Base-by-base conservation (phyloP, 2,888 invertebrate species). In the Tupiocoris notatus region DNA sequence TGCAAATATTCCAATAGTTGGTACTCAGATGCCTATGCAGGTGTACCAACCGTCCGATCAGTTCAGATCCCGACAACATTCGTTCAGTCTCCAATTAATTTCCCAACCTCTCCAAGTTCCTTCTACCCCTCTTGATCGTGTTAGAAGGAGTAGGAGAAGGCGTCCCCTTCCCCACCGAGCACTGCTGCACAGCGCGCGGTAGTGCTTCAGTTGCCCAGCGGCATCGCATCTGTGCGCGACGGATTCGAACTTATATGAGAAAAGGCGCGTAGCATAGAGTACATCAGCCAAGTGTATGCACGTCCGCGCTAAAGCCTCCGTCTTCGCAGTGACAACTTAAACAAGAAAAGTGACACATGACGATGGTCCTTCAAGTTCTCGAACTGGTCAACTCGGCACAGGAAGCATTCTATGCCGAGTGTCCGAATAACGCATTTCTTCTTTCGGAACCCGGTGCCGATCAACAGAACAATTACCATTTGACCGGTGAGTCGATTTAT, bases 341-440 rank as follows among this genome's bases (percentile, higher is more conserved):
- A 12, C 6, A 39, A 39, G 3, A 39, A 39, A 12, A 39, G 39
- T 12, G 39, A 39, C 39, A 62, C 62, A 68, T 76, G 68, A 70
- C 68, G 85, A 91, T 91, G 91, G 90, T 91, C 85, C 88, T 91
- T 83, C 91, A 91, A 85, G 90, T 91, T 88, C 86, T 90, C 83
- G 88, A 88, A 84, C 86, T 87, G 81, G 86, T 88, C 82, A 85
- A 84, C 80, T 85, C 86, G 79, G 89, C 89, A 82, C 88, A 89
- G 84, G 91, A 91, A 86, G 89, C 90, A 84, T 90, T 91, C 85
- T 91, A 90, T 84, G 88, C 87, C 84, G 88, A 88, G 81, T 88
- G 88, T 83, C 88, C 88, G 79, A 78, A 77, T 68, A 76, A 78
- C 59, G 62, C 78, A 24, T 80, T 80, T 77, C 77, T 79, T 25